phyloP scores from a whole-genome alignment of 2,888 invertebrate genomes.

The Trichacis sp. region DNA sequence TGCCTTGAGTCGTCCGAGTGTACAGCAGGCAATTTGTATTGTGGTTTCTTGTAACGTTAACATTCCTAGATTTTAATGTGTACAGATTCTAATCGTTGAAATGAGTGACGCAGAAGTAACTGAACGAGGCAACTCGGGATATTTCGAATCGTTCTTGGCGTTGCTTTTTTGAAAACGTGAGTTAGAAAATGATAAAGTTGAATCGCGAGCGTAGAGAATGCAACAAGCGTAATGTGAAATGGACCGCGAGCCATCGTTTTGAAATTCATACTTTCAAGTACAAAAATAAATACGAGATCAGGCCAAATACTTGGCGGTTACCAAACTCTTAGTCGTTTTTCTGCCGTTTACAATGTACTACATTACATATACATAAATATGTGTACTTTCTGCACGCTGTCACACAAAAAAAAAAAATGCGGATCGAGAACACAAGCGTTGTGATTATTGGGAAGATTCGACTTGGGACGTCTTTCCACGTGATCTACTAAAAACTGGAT shows the following conservation, averaged over 20 bases:
- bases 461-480: neutral
- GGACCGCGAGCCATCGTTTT: too few relatives aligned
- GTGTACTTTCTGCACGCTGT: slow-evolving; percentile 42
- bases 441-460: neutral
- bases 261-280: too few relatives aligned
- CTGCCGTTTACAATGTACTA: slow-evolving; percentile 37
- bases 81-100: slow-evolving; percentile 57
- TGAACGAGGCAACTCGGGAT: too few relatives aligned
- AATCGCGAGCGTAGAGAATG: too few relatives aligned
- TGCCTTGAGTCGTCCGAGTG: slow-evolving; percentile 65
- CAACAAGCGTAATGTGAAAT: too few relatives aligned
- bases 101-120: slow-evolving; percentile 55
- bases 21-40: slow-evolving; percentile 67
- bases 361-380: slow-evolving; percentile 26
- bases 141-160: too few relatives aligned
- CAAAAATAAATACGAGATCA: neutral
- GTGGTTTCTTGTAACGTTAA: slow-evolving; percentile 66
- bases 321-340: too few relatives aligned
- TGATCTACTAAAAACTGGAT: too few relatives aligned
- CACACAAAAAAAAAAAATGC: slow-evolving; percentile 12
- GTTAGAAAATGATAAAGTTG: too few relatives aligned
- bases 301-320: slow-evolving; percentile 7
- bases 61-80: slow-evolving; percentile 52
- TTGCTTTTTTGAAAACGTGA: too few relatives aligned
- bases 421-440: slow-evolving; percentile 8